Evolutionary conservation across 2,888 invertebrate genomes (phyloP).

Genomic region (Hydrotaea cyrtoneurina): DNA sequence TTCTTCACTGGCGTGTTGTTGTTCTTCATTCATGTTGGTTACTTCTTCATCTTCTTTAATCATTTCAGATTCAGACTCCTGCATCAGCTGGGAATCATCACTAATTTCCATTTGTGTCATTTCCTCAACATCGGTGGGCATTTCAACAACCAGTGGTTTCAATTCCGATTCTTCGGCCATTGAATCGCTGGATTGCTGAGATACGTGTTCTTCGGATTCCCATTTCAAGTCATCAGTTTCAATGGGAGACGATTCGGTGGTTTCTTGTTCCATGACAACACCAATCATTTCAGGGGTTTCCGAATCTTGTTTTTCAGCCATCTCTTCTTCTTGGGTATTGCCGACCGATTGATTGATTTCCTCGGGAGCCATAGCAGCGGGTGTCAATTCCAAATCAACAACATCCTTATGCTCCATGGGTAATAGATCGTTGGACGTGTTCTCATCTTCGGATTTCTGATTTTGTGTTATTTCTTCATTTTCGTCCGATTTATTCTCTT

Average conservation of each 20-base stretch:
- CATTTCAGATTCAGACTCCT: background rate
- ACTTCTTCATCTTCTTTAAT: background rate
- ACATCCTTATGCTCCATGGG: slow-evolving; percentile 31
- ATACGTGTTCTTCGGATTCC: slow-evolving; percentile 11
- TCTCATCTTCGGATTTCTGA: background rate
- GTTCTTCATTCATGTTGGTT: background rate
- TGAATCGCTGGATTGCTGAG: background rate
- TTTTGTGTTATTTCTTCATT: background rate
- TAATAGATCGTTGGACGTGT: background rate
- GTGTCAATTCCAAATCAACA: background rate
- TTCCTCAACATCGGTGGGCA: slow-evolving; percentile 1
- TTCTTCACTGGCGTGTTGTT: background rate
- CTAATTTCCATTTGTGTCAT: background rate
- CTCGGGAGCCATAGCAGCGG: background rate
- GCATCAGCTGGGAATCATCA: background rate
- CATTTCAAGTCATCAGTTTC: slow-evolving; percentile 16
- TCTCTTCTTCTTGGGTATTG: background rate
- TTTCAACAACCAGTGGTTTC: slow-evolving; percentile 15
- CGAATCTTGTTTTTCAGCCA: slow-evolving; percentile 10
- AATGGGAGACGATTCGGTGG: slow-evolving; percentile 1
- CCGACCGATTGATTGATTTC: background rate
- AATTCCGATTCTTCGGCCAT: slow-evolving; percentile 28
- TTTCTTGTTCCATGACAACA: slow-evolving; percentile 46
- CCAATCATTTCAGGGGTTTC: slow-evolving; percentile 59
- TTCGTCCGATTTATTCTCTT: background rate